Base-by-base conservation (phyloP, 2,797 vertebrate genomes). In the Lithobates pipiens region DNA sequence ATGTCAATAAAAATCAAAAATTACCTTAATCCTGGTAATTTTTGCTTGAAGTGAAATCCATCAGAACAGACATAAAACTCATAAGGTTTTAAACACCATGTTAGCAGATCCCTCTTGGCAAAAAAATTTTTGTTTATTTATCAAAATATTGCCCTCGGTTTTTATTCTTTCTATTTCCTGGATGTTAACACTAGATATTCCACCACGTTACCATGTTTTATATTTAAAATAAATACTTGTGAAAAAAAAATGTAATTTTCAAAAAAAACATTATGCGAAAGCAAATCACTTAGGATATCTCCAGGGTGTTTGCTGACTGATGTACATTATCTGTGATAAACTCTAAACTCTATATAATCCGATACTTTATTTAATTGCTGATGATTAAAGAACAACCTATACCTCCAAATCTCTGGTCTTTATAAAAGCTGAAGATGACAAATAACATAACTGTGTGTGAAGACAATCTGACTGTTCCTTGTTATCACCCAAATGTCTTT, bases 401-500 rank as follows among this genome's bases (percentile, higher is more conserved):
- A 94, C 93, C 93, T 94, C 29, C 90, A 92, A 94, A 93, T 90
- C 91, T 94, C 91, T 91, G 91, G 91, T 92, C 91, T 93, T 94
- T 92, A 89, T 91, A 90, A 93, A 91, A 95, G 93, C 90, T 89
- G 93, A 89, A 81, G 92, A 94, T 95, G 95, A 95, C 93, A 95
- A 90, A 94, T 93, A 95, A 89, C 93, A 95, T 93, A 91, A 90
- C 94, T 94, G 93, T 93, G 91, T 88, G 90, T 90, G 91, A 93
- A 93, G 92, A 93, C 93, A 93, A 95, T 95, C 94, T 91, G 92
- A 93, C 92, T 94, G 92, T 91, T 95, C 93, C 93, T 93, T 85
- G 88, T 94, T 95, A 95, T 95, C 94, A 93, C 93, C 91, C 92
- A 93, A 94, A 93, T 93, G 93, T 95, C 95, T 95, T 94, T 93